Evolutionary conservation across 2,113 vertebrate genomes (phyloP).

Genomic region (Sebastes schlegelii): DNA sequence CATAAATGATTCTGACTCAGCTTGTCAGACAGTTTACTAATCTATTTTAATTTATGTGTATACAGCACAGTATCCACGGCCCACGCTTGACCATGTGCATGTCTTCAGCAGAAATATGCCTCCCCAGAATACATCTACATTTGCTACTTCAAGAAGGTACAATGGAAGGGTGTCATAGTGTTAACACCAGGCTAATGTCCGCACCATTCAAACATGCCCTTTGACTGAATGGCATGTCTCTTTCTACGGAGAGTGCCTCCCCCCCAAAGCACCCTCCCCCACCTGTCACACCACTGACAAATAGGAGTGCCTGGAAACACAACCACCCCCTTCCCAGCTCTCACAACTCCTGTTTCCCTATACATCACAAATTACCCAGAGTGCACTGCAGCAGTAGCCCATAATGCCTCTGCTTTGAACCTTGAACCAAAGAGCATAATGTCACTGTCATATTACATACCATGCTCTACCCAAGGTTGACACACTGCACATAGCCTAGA

Average conservation of each 20-base stretch:
- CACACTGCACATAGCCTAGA: too few species aligned
- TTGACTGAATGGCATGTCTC: constrained; percentile 30
- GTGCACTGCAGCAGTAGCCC: constrained; percentile 35
- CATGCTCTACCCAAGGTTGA: not conserved
- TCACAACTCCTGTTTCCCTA: constrained; percentile 21
- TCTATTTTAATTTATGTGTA: not conserved
- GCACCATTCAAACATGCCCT: constrained; percentile 27
- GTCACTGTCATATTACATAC: not conserved
- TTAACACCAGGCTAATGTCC: constrained; percentile 11
- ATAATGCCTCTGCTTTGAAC: constrained; percentile 52
- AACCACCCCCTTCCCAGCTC: constrained; percentile 46
- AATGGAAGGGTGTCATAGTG: constrained; percentile 5
- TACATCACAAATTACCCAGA: constrained; percentile 58
- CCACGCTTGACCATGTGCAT: not conserved
- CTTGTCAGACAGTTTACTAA: not conserved
- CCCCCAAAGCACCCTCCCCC: constrained; percentile 49
- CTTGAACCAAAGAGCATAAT: constrained; percentile 35
- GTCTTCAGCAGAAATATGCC: constrained; percentile 7
- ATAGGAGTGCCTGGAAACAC: constrained; percentile 51
- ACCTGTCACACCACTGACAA: constrained; percentile 68
- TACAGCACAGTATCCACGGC: not conserved
- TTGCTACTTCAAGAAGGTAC: constrained; percentile 2
- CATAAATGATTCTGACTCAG: not conserved
- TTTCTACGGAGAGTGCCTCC: constrained; percentile 30
- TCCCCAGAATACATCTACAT: constrained; percentile 22